phyloP scores from a whole-genome alignment of 2,888 invertebrate species.

The Neoascia interrupta region DNA sequence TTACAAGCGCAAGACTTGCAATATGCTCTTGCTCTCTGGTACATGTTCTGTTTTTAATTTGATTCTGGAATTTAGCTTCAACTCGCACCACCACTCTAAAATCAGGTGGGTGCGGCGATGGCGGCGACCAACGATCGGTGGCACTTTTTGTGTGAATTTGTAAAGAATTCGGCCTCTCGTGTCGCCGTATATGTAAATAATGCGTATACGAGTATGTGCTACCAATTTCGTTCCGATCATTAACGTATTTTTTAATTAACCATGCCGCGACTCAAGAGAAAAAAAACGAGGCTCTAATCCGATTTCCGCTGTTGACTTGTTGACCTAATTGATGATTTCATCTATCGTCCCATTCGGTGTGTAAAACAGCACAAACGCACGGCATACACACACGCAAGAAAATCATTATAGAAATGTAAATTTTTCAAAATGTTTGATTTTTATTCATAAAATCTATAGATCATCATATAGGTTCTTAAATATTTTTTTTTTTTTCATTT shows the following conservation, averaged over 20 bases:
- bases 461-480: slow-evolving; percentile 63
- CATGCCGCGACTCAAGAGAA: too few species aligned
- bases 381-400: too few species aligned
- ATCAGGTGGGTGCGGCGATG: slow-evolving; percentile 43
- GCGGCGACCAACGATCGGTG: too few species aligned
- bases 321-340: slow-evolving; percentile 8
- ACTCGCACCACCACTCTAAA: too few species aligned
- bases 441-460: slow-evolving; percentile 65
- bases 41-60: too few species aligned
- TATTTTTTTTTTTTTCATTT: too few species aligned
- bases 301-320: slow-evolving; percentile 19
- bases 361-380: too few species aligned
- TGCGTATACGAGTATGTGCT: too few species aligned
- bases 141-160: too few species aligned
- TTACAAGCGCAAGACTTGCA: slow-evolving; percentile 19
- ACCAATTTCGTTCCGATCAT: slow-evolving; percentile 23
- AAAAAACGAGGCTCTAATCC: slow-evolving; percentile 16
- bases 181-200: too few species aligned
- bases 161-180: slow-evolving; percentile 23
- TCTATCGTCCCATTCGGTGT: too few species aligned
- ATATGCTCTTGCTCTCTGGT: slow-evolving; percentile 14
- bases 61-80: too few species aligned
- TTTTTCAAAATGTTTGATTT: slow-evolving; percentile 63
- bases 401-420: slow-evolving; percentile 17
- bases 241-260: slow-evolving; percentile 25